Base-by-base conservation (phyloP, 2,113 vertebrate genomes). In the Australoheros scitulus region DNA sequence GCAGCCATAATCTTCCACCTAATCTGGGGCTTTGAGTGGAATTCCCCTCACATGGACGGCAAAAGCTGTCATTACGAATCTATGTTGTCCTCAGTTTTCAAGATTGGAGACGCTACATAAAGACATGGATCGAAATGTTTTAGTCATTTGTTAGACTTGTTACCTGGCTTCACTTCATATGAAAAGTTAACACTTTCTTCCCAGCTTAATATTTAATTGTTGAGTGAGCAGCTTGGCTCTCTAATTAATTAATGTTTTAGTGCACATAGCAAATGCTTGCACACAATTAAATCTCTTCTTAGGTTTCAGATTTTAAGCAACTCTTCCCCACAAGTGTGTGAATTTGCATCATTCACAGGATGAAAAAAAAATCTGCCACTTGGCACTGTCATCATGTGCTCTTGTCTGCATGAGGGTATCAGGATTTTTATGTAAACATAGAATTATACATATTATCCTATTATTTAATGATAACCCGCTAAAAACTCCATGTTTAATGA, bases 1-100 rank as follows among this genome's bases (percentile, higher is more conserved):
- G 84, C 77, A 87, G 68, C 55, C 76, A 26, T 91, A 94, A 94
- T 95, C 92, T 88, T 89, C 79, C 77, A 75, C 81, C 83, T 94
- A 92, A 93, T 94, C 92, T 94, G 61, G 84, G 79, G 61, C 76
- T 88, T 91, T 82, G 50, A 63, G 72, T 82, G 92, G 91, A 94
- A 93, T 93, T 94, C 86, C 92, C 87, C 92, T 78, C 14, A 14
- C 78, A 85, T 77, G 32, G 65, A 76, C 15, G 24, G 55, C 59
- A 56, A 60, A 63, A 18, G 17, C 26, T 43, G 20, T 9, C 32
- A 61, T 56, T 72, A 24, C 47, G 34, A 22, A 6, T 70, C 43
- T 43, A 14, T 8, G 26, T 61, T 80, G 36, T 24, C 36, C 22
- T 76, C n/a, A 3, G 26, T 29, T 38, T 81, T 64, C 22, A 80